These are phyloP conservation scores for Clytia hemisphaerica DNA, from an alignment of 30 jellyfish, hydroid and myxozoan genomes.

Conservation along the genomic window DNA sequence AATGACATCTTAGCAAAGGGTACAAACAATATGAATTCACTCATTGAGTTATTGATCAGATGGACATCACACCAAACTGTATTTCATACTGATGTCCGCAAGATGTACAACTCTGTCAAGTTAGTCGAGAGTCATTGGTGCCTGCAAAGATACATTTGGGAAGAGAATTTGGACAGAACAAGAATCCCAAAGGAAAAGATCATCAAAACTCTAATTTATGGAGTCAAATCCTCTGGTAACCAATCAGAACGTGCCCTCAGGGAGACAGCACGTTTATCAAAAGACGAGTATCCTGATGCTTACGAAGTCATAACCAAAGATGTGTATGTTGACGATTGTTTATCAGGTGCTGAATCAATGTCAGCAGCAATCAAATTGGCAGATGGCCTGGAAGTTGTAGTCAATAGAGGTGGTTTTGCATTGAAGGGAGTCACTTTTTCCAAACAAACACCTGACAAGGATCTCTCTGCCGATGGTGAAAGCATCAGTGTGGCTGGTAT, in stretches of 20 bases:
- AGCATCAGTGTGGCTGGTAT: too few species aligned
- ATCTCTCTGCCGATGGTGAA: too few species aligned
- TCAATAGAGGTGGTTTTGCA: not conserved
- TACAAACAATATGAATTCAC: not conserved
- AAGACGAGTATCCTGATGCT: slow-evolving; percentile 1
- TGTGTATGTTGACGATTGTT: slow-evolving; percentile 2
- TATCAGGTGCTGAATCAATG: not conserved
- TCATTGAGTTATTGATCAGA: not conserved
- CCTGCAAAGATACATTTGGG: not conserved
- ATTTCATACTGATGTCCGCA: not conserved
- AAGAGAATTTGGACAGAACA: not conserved
- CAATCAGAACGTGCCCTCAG: not conserved
- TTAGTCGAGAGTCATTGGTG: not conserved
- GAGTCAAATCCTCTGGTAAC: too few species aligned
- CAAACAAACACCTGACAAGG: too few species aligned
- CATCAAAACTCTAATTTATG: not conserved
- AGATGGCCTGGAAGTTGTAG: not conserved
- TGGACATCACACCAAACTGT: not conserved
- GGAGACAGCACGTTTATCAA: not conserved
- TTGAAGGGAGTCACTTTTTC: too few species aligned
- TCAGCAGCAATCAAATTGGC: not conserved
- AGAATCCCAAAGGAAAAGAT: slow-evolving; percentile 1
- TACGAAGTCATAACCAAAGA: not conserved
- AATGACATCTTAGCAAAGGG: not conserved
- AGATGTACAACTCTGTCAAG: slow-evolving; percentile 2